Evolutionary conservation across 2,888 invertebrate genomes (phyloP).

Genomic region (Rhogogaster chlorosoma): DNA sequence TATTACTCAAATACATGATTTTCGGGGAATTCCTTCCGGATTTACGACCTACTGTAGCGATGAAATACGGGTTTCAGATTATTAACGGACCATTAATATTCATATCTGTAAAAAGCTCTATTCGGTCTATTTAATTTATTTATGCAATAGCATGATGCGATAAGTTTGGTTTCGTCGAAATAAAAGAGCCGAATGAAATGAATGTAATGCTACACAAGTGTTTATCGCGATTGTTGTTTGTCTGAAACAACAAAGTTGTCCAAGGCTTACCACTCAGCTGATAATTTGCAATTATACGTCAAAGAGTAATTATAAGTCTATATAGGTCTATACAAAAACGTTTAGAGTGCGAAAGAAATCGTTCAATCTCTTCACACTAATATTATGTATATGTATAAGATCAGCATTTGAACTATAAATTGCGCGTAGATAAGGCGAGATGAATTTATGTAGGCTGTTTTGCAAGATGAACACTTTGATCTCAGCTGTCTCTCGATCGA

Average conservation of each 20-base stretch:
- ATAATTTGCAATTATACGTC: slow-evolving; percentile 18
- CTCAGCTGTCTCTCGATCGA: neutral
- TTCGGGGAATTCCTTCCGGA: neutral
- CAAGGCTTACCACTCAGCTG: neutral
- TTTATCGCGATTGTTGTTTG: neutral
- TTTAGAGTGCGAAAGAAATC: neutral
- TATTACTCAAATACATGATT: neutral
- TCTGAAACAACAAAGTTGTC: slow-evolving; percentile 3
- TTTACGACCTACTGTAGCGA: neutral
- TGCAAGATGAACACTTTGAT: slow-evolving; percentile 47
- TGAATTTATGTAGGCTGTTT: slow-evolving; percentile 31
- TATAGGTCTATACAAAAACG: neutral
- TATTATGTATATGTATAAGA: neutral
- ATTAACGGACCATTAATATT: neutral
- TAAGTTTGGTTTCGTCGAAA: neutral
- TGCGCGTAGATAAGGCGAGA: slow-evolving; percentile 29
- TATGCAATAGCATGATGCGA: neutral
- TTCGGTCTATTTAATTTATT: neutral
- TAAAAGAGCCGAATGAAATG: neutral
- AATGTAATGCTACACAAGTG: neutral
- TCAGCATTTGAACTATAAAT: slow-evolving; percentile 22
- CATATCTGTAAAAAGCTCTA: neutral
- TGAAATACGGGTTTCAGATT: neutral
- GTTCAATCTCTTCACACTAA: neutral
- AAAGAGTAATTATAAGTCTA: neutral